phyloP scores from a whole-genome alignment of 2,888 invertebrate species.

The Pyrgus malvae region DNA sequence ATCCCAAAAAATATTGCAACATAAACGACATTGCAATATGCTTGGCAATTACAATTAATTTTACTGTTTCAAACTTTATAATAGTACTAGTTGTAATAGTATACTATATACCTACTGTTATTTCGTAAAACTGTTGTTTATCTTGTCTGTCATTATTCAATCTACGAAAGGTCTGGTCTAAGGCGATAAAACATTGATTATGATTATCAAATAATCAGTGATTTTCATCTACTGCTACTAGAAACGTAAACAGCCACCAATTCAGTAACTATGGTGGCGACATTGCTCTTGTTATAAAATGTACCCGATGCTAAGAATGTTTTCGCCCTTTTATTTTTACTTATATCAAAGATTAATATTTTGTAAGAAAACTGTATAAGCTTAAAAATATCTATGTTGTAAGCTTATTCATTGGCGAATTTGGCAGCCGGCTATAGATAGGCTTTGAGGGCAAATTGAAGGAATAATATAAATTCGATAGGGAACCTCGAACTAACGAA shows the following conservation, averaged over 20 bases:
- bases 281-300: constrained; percentile 18
- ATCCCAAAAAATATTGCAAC: not conserved
- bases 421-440: no score
- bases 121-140: constrained; percentile 26
- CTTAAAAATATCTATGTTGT: no score
- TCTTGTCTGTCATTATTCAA: constrained; percentile 54
- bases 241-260: not conserved
- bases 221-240: constrained; percentile 6
- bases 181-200: constrained; percentile 18
- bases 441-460: no score
- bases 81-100: no score
- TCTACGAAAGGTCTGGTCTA: constrained; percentile 35
- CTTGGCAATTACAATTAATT: no score
- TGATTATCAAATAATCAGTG: constrained; percentile 9
- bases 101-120: not conserved
- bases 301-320: no score
- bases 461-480: no score
- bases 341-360: no score
- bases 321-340: no score
- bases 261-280: not conserved
- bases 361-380: no score
- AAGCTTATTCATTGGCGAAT: no score
- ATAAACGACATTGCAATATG: not conserved
- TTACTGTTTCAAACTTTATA: not conserved
- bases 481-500: no score